Evolutionary conservation across 2,797 vertebrate species (phyloP), one percentile per base, ranked within the genome.

Genomic region (Pachyuromys duprasi): DNA sequence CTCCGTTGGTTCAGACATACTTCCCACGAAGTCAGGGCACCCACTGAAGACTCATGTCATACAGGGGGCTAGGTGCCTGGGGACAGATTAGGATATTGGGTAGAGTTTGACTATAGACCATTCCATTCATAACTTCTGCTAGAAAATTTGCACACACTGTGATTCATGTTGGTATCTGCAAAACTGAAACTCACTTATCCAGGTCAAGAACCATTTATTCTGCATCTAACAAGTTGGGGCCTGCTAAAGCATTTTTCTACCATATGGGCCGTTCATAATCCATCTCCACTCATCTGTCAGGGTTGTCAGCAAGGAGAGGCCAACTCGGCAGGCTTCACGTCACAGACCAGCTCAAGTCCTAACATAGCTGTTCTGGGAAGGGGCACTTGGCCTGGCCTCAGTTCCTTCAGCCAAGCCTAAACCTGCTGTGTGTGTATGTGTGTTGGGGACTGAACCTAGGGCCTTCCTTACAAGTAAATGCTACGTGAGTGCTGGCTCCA

Each of bases 161-260:
- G 67, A 3, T 8, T 8, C 74, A 70, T 67, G 91, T 94, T 75
- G 70, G 65, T 82, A 74, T 72, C 95, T 95, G 96, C 93, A 96
- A 31, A 86, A 94, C 92, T 89, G 69, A 79, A 97, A 93, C 96
- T 96, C 42, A 57, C 91, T 95, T 78, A 78, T 95, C 96, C 96
- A 97, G 96, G 93, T 94, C 88, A 12, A 0, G 39, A 89, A 95
- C 86, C 88, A 96, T 82, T 79, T 75, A 96, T 94, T 84, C 92
- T 55, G 80, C 60, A 6, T 17, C 31, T 36, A 90, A 89, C 82
- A 57, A 94, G 91, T 62, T 0, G 0, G 92, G 83, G 91, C 93
- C 82, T 74, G 95, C 88, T 8, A 63, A 45, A 74, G 94, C 91
- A 93, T 70, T 91, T 67, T 76, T 39, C 53, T 4, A 28, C 76